Evolutionary conservation across 64 coral and sea anemone genomes (phyloP), one percentile per base, ranked within the genome.

Genomic region (Astreopora myriophthalma): DNA sequence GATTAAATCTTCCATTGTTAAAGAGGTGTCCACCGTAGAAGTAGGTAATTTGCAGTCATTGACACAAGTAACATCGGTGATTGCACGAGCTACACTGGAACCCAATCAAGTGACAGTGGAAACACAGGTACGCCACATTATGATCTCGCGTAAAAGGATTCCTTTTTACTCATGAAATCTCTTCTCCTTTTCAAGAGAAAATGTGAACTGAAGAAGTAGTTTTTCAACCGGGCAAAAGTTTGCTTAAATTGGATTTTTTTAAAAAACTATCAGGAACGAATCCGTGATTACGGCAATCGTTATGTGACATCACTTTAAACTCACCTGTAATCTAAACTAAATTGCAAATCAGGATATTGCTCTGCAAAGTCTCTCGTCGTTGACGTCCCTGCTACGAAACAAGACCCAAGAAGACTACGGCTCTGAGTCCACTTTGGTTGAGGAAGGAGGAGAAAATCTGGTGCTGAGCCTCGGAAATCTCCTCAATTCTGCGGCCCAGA

Each of bases 21-120:
- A 96, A 55, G 60, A 89, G 17, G 88, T 96, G 76, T 83, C 40
- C 44, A n/a, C 84, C 11, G 68, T 96, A 11, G 35, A 85, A 86
- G 91, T 73, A 17, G 71, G 84, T 37, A 96, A 92, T 68, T 73
- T 96, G 3, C 94, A 96, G 72, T 71, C 90, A 7, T 74, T 96
- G 65, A 96, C 85, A 26, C 94, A 96, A 93, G 76, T 96, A 14
- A 93, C 85, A 2, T 96, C 94, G 16, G 90, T 96, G 5, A 88
- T 96, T 26, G 90, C 85, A 65, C 79, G 94, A 34, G 90, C 90
- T 17, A 96, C 90, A 42, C 76, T 81, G 46, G 75, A 96, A 40
- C 51, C 94, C 10, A 29, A 60, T 22, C 90, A 96, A 48, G 48
- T 96, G n/a, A 86, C 86, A 69, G 51, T 88, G 13, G 60, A 11